Evolutionary conservation across 2,888 invertebrate genomes (phyloP).

Genomic region (Lasioglossum calceatum): DNA sequence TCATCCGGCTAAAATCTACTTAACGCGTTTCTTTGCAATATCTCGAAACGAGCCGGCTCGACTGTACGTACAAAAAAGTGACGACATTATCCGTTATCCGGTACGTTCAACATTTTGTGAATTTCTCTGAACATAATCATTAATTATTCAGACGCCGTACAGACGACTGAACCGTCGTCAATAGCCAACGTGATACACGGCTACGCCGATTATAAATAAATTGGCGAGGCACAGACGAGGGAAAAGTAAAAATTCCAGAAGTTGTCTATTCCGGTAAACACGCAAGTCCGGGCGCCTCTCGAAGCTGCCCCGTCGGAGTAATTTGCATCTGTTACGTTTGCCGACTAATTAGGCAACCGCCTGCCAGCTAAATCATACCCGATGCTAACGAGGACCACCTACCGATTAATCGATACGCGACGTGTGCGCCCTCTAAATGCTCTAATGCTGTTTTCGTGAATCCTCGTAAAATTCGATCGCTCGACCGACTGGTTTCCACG

Average conservation of each 20-base stretch:
- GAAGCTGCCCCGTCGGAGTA: not conserved
- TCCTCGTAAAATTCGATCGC: not conserved
- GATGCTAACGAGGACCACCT: not conserved
- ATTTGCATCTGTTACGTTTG: slow-evolving; percentile 13
- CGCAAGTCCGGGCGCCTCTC: not conserved
- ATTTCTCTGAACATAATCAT: not conserved
- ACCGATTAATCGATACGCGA: not conserved
- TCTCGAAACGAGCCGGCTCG: not conserved
- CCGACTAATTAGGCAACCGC: not conserved
- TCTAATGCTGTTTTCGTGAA: slow-evolving; percentile 6
- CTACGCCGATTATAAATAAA: not conserved
- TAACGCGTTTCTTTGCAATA: not conserved
- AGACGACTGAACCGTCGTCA: not conserved
- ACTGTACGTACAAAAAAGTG: not conserved
- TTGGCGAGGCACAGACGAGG: too few species aligned
- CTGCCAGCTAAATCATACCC: not conserved
- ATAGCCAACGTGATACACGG: too few species aligned
- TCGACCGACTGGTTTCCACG: not conserved
- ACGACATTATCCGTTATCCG: not conserved
- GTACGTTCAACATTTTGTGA: not conserved
- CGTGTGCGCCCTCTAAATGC: too few species aligned
- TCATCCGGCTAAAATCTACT: slow-evolving; percentile 22
- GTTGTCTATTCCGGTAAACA: not conserved
- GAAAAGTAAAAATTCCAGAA: slow-evolving; percentile 17
- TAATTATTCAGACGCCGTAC: not conserved